phyloP scores from a whole-genome alignment of 2,888 invertebrate species.

The Endomychus coccineus region DNA sequence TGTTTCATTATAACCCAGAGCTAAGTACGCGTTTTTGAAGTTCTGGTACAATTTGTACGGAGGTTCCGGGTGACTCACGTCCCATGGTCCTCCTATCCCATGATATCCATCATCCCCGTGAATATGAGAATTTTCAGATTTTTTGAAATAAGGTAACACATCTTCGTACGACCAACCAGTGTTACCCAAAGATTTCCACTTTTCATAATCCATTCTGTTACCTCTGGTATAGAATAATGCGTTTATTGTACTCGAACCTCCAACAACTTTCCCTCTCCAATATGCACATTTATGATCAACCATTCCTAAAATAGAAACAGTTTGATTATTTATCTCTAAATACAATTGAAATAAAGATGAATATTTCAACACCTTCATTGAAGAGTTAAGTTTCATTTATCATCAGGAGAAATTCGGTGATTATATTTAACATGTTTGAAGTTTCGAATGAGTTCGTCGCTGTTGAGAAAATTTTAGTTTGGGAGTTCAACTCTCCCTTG shows the following conservation, averaged over 20 bases:
- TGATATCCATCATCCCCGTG: conserved; percentile 7
- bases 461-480: too few relatives aligned
- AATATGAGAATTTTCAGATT: conserved; percentile 53
- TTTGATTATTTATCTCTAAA: too few relatives aligned
- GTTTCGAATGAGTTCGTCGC: too few relatives aligned
- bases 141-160: conserved; percentile 75
- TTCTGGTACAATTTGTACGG: conserved; percentile 37
- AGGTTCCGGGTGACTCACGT: conserved; percentile 5
- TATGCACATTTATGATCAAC: conserved; percentile 69
- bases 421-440: too few relatives aligned
- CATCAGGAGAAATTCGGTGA: too few relatives aligned
- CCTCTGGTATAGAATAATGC: conserved; percentile 82
- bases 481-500: too few relatives aligned
- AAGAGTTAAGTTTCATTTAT: too few relatives aligned
- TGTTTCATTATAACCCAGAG: conserved; percentile 68
- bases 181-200: conserved; percentile 71
- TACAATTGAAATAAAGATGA: too few relatives aligned
- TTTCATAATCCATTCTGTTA: conserved; percentile 68
- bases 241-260: conserved; percentile 74
- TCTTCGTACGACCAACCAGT: conserved; percentile 79
- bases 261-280: conserved; percentile 77
- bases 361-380: too few relatives aligned
- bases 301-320: conserved; percentile 55
- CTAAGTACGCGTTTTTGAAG: conserved; percentile 66
- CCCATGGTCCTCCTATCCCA: conserved; percentile 3